phyloP scores from a whole-genome alignment of 2,888 invertebrate species.

The Athetis lepigone region DNA sequence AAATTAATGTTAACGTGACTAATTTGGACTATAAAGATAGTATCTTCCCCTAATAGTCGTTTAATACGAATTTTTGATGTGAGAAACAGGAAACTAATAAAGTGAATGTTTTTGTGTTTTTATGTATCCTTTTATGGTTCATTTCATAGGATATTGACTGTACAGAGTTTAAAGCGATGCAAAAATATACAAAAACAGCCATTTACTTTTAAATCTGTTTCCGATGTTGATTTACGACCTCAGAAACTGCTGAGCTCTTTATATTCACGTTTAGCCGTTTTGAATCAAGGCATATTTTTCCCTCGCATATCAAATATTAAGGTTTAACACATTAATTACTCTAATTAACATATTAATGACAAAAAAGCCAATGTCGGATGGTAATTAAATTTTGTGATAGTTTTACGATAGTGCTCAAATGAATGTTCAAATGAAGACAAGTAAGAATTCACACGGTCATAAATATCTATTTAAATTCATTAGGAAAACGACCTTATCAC shows the following conservation, averaged over 20 bases:
- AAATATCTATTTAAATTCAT: slow-evolving; percentile 38
- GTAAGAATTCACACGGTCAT: slow-evolving; percentile 51
- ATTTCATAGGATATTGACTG: slow-evolving; percentile 19
- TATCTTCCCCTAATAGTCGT: slow-evolving; percentile 1
- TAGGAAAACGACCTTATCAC: slow-evolving; percentile 28
- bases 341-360: slow-evolving; percentile 59
- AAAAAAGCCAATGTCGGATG: slow-evolving; percentile 35
- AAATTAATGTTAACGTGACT: slow-evolving; percentile 17
- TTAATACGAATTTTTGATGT: not conserved
- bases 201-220: slow-evolving; percentile 52
- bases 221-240: slow-evolving; percentile 50
- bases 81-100: not conserved
- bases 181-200: slow-evolving; percentile 48
- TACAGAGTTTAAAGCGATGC: slow-evolving; percentile 32
- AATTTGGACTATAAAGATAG: slow-evolving; percentile 34
- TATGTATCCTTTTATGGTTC: slow-evolving; percentile 14
- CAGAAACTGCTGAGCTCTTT: slow-evolving; percentile 44
- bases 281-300: slow-evolving; percentile 45
- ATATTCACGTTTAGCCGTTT: slow-evolving; percentile 41
- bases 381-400: slow-evolving; percentile 47
- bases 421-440: slow-evolving; percentile 35
- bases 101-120: not conserved
- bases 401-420: slow-evolving; percentile 37
- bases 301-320: slow-evolving; percentile 44
- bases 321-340: slow-evolving; percentile 58